Percentiles rank a stretch among this genome's conserved stretches.
phyloP scores from a whole-genome alignment of 1,140 invertebrate genomes.

The Trichoplusia ni region DNA sequence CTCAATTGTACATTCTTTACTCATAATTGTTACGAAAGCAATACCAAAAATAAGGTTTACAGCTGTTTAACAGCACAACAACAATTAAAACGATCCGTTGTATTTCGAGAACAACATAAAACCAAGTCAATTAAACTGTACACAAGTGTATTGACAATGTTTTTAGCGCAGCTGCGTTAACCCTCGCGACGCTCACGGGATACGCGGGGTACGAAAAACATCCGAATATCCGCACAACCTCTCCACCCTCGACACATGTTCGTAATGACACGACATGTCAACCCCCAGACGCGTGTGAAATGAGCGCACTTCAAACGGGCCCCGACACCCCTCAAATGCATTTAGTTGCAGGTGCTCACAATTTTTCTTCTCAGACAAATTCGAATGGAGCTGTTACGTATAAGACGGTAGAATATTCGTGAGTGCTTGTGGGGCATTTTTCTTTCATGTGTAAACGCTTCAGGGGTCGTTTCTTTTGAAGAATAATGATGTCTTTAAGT shows the following conservation, averaged over 20 bases:
- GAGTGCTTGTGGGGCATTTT: constrained; percentile 34
- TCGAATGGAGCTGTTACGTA: constrained; percentile 60
- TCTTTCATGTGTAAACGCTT: constrained; percentile 46
- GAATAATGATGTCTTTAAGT: constrained; percentile 44
- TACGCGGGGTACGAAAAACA: constrained; percentile 23
- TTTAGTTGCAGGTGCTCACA: constrained; percentile 71
- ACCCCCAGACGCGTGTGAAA: constrained; percentile 57
- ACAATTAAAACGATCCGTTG: not conserved
- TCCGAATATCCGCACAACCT: constrained; percentile 21
- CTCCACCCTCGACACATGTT: constrained; percentile 53
- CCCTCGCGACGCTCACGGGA: not conserved
- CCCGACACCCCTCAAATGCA: constrained; percentile 53
- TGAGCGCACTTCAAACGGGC: constrained; percentile 60
- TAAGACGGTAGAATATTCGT: constrained; percentile 28
- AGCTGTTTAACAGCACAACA: not conserved
- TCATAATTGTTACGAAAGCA: too few relatives aligned
- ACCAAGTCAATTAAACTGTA: not conserved
- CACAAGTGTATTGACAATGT: not conserved
- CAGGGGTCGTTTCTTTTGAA: constrained; percentile 48
- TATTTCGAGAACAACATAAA: not conserved
- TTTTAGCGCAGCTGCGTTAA: constrained; percentile 8
- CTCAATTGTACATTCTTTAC: not conserved
- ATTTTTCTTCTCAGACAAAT: constrained; percentile 71
- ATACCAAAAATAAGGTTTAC: not conserved
- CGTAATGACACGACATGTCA: constrained; percentile 60